Evolutionary conservation across 64 coral and sea anemone genomes (phyloP).

Genomic region (Pocillopora damicornis): DNA sequence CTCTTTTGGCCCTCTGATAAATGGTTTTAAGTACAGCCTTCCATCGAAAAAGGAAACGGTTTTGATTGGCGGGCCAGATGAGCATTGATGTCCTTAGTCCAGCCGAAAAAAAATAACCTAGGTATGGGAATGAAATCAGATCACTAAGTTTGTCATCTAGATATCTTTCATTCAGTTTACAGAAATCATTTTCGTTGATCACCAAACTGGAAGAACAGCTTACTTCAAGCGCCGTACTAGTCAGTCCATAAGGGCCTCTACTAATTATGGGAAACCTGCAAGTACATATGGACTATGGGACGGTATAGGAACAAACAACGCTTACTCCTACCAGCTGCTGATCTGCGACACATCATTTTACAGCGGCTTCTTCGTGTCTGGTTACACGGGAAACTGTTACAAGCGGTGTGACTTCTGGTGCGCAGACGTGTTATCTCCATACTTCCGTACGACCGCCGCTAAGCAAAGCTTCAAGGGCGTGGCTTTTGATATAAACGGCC

Average conservation of each 20-base stretch:
- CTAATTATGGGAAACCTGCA: neutral
- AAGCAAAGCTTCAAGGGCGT: neutral
- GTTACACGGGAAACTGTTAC: conserved; percentile 23
- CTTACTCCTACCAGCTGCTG: conserved; percentile 24
- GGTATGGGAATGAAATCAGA: neutral
- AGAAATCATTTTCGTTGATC: conserved; percentile 40
- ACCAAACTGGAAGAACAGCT: neutral
- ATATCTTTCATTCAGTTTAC: conserved; percentile 1
- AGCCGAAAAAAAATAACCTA: neutral
- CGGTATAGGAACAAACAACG: neutral
- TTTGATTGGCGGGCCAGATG: no score
- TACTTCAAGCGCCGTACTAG: neutral
- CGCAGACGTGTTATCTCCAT: neutral
- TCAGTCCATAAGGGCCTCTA: neutral
- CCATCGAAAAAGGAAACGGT: no score
- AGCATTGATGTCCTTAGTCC: no score
- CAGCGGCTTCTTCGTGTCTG: conserved; percentile 2
- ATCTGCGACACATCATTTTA: conserved; percentile 17
- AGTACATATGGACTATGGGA: conserved; percentile 16
- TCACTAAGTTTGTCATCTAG: neutral
- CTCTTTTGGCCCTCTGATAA: no score
- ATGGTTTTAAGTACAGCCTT: no score
- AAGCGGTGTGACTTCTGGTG: neutral
- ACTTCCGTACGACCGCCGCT: conserved; percentile 34
- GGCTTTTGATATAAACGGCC: conserved; percentile 41